Percentiles rank a stretch among this genome's conserved stretches.
phyloP scores from a whole-genome alignment of 2,797 vertebrate genomes.

The Hyperoplus lanceolatus region DNA sequence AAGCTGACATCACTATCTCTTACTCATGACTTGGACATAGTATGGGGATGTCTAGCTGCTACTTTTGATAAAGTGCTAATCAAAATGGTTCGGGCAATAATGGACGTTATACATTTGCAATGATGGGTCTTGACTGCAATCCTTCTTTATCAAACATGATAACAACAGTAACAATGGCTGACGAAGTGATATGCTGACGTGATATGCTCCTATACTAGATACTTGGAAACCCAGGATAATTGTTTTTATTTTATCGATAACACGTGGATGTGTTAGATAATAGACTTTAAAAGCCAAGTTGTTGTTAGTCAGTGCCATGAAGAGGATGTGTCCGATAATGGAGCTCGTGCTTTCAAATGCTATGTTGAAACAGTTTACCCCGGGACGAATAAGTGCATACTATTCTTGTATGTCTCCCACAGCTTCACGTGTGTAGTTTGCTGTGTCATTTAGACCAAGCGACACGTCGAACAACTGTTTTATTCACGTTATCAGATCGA shows the following conservation, averaged over 20 bases:
- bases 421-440: not conserved
- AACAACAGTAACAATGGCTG: not conserved
- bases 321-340: constrained; percentile 59
- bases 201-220: not conserved
- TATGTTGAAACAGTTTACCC: not conserved
- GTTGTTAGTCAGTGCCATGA: too few relatives aligned
- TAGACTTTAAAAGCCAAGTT: fast-evolving
- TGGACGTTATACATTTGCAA: not conserved
- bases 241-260: too few relatives aligned
- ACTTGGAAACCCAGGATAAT: fast-evolving
- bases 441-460: fast-evolving
- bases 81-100: not conserved
- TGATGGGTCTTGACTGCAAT: not conserved
- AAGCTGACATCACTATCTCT: constrained; percentile 7
- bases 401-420: not conserved
- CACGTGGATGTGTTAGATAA: not conserved
- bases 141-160: not conserved
- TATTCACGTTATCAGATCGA: not conserved
- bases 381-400: not conserved
- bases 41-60: not conserved
- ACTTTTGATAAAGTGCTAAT: not conserved
- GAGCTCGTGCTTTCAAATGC: not conserved
- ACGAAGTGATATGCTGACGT: too few relatives aligned
- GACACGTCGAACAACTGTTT: fast-evolving
- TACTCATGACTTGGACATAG: not conserved